These are phyloP conservation scores for Chironomus striatipennis DNA, from an alignment of 1,140 invertebrate species.

Conservation along the genomic window DNA sequence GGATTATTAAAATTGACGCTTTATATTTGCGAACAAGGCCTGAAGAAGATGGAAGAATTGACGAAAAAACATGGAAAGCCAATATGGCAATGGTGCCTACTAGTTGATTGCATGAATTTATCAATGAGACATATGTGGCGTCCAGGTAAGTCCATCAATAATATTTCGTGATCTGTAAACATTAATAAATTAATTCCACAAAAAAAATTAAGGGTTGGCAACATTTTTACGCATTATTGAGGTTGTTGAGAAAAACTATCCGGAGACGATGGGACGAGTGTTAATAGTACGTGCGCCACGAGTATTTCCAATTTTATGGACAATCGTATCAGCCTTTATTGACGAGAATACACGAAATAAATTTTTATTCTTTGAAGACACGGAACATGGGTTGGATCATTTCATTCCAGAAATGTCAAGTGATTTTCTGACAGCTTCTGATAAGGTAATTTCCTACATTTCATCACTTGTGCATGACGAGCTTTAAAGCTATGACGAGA, in stretches of 20 bases:
- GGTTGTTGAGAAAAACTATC: conserved; percentile 92
- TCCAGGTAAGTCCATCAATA: conserved; percentile 42
- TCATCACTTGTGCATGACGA: no score
- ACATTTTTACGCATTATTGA: conserved; percentile 88
- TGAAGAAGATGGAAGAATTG: conserved; percentile 74
- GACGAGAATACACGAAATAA: conserved; percentile 91
- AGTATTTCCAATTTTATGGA: conserved; percentile 96
- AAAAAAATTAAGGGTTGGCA: conserved; percentile 71
- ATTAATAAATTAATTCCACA: background rate
- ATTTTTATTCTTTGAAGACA: conserved; percentile 87
- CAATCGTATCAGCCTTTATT: conserved; percentile 92
- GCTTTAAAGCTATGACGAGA: no score
- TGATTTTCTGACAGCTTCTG: conserved; percentile 83
- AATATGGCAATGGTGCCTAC: conserved; percentile 79
- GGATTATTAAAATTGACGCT: conserved; percentile 80
- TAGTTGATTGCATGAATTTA: conserved; percentile 88
- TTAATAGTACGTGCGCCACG: conserved; percentile 80
- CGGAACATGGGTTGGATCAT: conserved; percentile 76
- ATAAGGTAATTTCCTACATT: conserved; percentile 57
- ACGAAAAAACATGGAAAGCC: conserved; percentile 64
- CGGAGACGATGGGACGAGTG: conserved; percentile 87
- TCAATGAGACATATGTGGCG: conserved; percentile 95
- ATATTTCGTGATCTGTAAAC: background rate
- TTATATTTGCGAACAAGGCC: conserved; percentile 79
- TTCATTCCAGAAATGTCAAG: conserved; percentile 84